A percentile compares a stretch with the other conserved stretches of the same genome.
These are phyloP conservation scores for Lycophotia porphyrea DNA, from an alignment of 2,888 invertebrate species.

Conservation along the genomic window DNA sequence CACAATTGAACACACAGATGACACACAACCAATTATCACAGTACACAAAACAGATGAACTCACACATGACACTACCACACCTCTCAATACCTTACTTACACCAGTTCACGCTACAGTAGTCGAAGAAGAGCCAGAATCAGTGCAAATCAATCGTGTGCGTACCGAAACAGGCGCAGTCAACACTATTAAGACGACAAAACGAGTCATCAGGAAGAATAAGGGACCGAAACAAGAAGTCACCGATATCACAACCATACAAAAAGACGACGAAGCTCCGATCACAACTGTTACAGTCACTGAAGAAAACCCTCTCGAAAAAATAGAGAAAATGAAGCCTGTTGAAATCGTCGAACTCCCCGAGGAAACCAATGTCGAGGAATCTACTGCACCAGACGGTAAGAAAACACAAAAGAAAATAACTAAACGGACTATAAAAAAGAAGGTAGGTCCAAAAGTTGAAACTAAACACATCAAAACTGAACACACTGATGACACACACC, in stretches of 20 bases:
- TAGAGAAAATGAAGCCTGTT: background rate
- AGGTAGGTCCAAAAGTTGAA: background rate
- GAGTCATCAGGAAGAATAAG: background rate
- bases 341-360: background rate
- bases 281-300: background rate
- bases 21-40: conserved; percentile 61
- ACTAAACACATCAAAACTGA: background rate
- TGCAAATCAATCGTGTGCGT: background rate
- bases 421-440: background rate
- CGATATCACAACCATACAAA: background rate
- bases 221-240: background rate
- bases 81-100: background rate
- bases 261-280: background rate
- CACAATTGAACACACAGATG: conserved; percentile 51
- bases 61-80: conserved; percentile 26
- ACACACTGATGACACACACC: background rate
- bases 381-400: background rate
- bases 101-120: conserved; percentile 22
- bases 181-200: background rate
- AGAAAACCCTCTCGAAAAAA: background rate
- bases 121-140: background rate
- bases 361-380: background rate
- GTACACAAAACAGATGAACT: background rate
- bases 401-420: background rate
- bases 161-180: background rate